Percentiles rank a stretch among this genome's conserved stretches.
Conservation (phyloP, 2,113 vertebrate genomes). For the Silurus glanis region DNA sequence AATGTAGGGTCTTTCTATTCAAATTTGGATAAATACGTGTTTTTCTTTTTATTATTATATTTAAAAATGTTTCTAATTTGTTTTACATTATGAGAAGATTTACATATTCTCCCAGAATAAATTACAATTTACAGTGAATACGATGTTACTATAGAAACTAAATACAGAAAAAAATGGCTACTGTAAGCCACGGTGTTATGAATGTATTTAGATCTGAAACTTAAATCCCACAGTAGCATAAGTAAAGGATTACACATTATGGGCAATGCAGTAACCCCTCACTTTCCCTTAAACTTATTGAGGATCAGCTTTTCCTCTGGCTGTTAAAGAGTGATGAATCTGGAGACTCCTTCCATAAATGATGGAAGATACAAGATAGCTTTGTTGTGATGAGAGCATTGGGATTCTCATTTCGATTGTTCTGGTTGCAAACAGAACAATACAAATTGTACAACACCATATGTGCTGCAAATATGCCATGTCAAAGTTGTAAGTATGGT, state of each 20-base stretch:
- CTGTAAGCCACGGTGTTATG: not conserved
- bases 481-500: not conserved
- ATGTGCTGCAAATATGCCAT: not conserved
- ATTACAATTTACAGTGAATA: not conserved
- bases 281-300: not conserved
- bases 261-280: not conserved
- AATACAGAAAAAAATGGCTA: not conserved
- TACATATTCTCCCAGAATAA: not conserved
- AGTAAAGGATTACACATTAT: not conserved
- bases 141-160: not conserved
- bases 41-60: not conserved
- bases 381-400: not conserved
- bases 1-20: not conserved
- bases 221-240: not conserved
- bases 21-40: not conserved
- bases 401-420: not conserved
- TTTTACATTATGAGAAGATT: not conserved
- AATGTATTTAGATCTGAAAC: not conserved
- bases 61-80: not conserved
- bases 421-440: not conserved
- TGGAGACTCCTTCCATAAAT: conserved; percentile 8
- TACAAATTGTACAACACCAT: not conserved
- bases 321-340: not conserved
- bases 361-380: not conserved
- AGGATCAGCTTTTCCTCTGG: not conserved